A percentile compares a stretch with the other conserved stretches of the same genome.
phyloP scores from a whole-genome alignment of 2,888 invertebrate species.

The Drosophila nr. medialis region DNA sequence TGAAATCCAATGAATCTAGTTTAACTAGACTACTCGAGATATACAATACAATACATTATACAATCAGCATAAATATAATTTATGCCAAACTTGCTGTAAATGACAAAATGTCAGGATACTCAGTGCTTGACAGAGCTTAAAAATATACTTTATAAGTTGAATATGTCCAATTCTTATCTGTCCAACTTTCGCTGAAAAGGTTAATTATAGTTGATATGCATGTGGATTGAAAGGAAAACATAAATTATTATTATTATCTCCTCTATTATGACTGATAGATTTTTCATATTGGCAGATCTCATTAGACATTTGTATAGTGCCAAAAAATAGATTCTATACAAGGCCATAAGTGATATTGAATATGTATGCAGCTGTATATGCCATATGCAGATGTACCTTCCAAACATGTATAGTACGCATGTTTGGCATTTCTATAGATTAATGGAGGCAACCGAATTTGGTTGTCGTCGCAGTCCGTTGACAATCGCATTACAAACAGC shows the following conservation, averaged over 20 bases:
- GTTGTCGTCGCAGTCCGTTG: slow-evolving; percentile 64
- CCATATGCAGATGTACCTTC: background rate
- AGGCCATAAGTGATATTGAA: background rate
- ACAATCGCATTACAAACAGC: slow-evolving; percentile 73
- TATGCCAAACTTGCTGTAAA: background rate
- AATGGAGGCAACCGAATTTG: slow-evolving; percentile 58
- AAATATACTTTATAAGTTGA: background rate
- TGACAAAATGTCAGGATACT: background rate
- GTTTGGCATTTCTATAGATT: slow-evolving; percentile 51
- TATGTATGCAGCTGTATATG: background rate
- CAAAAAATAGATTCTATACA: background rate
- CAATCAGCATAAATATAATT: background rate
- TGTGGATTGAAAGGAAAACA: too few relatives aligned
- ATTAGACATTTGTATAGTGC: background rate
- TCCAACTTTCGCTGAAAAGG: background rate
- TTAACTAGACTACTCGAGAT: background rate
- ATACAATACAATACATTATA: too few relatives aligned
- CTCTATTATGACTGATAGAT: background rate
- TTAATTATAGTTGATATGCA: background rate
- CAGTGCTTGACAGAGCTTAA: background rate
- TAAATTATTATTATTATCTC: background rate
- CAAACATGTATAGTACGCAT: slow-evolving; percentile 17
- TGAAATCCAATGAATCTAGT: background rate
- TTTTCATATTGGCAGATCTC: background rate
- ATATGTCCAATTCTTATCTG: background rate